Conservation (phyloP, 2,888 invertebrate species). For the Drosophila sordidula region DNA sequence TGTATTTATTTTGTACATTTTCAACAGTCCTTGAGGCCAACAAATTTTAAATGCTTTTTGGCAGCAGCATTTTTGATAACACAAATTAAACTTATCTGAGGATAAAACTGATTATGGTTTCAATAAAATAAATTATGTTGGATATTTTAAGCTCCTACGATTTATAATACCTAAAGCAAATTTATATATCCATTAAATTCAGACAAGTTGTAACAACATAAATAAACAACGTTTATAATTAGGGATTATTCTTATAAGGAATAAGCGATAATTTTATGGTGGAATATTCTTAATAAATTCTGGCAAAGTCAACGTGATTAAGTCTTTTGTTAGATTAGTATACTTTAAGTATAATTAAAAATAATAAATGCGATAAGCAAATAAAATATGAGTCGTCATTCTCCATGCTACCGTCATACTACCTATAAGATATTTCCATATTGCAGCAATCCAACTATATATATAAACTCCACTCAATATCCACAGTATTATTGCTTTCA, state of each 20-base stretch:
- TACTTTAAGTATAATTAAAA: too few species aligned
- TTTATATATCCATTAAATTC: neutral
- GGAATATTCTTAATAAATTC: too few species aligned
- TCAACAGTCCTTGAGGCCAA: neutral
- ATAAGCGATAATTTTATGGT: too few species aligned
- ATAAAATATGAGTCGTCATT: too few species aligned
- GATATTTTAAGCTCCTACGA: neutral
- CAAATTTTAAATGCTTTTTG: constrained; percentile 2
- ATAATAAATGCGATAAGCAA: too few species aligned
- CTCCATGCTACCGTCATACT: too few species aligned
- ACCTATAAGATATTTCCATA: too few species aligned
- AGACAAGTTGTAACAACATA: too few species aligned
- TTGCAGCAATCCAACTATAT: neutral
- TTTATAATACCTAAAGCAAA: neutral
- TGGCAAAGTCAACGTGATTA: too few species aligned
- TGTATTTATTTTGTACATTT: constrained; percentile 22
- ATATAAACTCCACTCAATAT: too few species aligned
- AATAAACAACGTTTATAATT: neutral
- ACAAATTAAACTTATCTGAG: neutral
- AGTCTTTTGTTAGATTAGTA: too few species aligned
- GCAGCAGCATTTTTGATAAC: neutral
- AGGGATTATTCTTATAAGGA: neutral
- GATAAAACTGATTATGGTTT: neutral
- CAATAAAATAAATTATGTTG: neutral
- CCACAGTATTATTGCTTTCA: neutral